These are phyloP conservation scores for Papilio demoleus DNA, from an alignment of 2,888 invertebrate genomes.

Conservation along the genomic window DNA sequence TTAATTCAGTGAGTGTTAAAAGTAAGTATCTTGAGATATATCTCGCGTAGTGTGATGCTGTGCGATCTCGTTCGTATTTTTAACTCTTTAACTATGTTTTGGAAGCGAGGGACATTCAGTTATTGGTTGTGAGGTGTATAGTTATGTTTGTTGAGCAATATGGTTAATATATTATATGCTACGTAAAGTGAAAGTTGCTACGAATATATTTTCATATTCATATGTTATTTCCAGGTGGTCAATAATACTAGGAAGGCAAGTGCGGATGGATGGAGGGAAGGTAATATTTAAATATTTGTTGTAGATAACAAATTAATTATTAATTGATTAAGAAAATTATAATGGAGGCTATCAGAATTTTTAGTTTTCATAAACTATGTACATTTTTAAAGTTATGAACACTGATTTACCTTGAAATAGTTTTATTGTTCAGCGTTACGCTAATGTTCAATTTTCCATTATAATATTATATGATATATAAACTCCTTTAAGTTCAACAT, in stretches of 20 bases:
- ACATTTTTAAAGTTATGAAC: too few species aligned
- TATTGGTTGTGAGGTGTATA: constrained; percentile 57
- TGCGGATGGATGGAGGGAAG: constrained; percentile 82
- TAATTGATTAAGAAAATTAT: neutral
- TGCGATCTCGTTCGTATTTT: constrained; percentile 59
- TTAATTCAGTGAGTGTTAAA: constrained; percentile 34
- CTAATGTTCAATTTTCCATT: too few species aligned
- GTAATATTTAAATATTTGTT: constrained; percentile 52
- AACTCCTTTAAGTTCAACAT: too few species aligned
- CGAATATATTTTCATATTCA: constrained; percentile 49
- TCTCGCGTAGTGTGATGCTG: constrained; percentile 48
- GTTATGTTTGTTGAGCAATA: constrained; percentile 50
- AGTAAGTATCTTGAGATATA: constrained; percentile 56
- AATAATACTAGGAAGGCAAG: constrained; percentile 87
- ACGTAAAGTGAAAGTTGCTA: constrained; percentile 57
- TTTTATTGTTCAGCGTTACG: too few species aligned
- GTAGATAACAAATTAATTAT: neutral
- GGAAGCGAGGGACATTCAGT: constrained; percentile 71
- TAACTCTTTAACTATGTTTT: constrained; percentile 60
- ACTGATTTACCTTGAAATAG: too few species aligned
- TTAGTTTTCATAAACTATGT: neutral
- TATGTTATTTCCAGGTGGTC: constrained; percentile 80
- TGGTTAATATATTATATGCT: constrained; percentile 62
- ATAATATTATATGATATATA: too few species aligned
- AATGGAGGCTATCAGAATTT: neutral